Conservation (phyloP, 1,140 invertebrate species). For the Augochlora pura region DNA sequence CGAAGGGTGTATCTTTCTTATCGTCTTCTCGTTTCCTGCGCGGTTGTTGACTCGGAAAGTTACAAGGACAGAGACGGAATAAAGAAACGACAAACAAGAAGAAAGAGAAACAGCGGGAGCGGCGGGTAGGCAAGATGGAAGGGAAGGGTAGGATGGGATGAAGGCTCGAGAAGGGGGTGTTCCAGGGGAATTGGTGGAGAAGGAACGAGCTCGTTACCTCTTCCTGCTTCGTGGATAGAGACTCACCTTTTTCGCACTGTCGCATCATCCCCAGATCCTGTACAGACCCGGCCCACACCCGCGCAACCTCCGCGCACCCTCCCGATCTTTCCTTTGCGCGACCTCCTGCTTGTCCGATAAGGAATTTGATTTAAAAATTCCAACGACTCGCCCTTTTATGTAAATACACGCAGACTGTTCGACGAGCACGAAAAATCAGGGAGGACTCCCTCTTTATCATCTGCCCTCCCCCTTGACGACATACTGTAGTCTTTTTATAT, state of each 20-base stretch:
- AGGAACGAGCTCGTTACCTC: conserved; percentile 71
- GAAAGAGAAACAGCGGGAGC: background rate
- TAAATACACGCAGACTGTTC: conserved; percentile 74
- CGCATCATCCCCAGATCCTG: background rate
- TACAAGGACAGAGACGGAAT: conserved; percentile 27
- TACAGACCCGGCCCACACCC: too few species aligned
- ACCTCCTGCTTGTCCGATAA: conserved; percentile 71
- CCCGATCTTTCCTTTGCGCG: conserved; percentile 31
- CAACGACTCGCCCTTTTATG: conserved; percentile 74
- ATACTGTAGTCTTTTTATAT: too few species aligned
- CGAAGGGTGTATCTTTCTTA: conserved; percentile 56
- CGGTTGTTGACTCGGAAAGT: conserved; percentile 40
- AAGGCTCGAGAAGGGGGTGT: conserved; percentile 47
- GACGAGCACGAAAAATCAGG: conserved; percentile 71
- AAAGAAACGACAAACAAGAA: conserved; percentile 6
- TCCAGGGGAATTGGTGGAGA: conserved; percentile 61
- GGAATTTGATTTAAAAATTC: conserved; percentile 77
- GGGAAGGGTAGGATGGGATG: conserved; percentile 19
- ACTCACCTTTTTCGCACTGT: conserved; percentile 67
- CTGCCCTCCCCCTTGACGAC: too few species aligned
- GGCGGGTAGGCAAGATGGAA: background rate
- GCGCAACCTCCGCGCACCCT: background rate
- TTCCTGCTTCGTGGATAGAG: conserved; percentile 48
- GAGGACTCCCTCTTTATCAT: conserved; percentile 50
- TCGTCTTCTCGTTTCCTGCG: conserved; percentile 64